A percentile compares a stretch with the other conserved stretches of the same genome.
Conservation (phyloP, 2,888 invertebrate species). For the Heterodera filipjevi region DNA sequence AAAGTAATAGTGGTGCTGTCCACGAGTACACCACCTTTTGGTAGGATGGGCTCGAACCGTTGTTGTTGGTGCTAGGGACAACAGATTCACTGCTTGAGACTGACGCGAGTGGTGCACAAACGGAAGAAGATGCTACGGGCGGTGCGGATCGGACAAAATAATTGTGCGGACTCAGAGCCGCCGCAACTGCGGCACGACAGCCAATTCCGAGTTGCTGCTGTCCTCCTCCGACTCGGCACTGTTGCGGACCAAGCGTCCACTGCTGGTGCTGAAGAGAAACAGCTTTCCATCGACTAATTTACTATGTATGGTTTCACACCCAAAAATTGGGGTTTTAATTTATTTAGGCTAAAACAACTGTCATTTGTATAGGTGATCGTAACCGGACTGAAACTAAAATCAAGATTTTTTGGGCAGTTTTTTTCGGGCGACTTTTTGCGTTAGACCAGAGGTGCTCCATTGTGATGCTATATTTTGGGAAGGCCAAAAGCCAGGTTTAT, state of each 20-base stretch:
- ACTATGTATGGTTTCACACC: too few relatives aligned
- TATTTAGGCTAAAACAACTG: not conserved
- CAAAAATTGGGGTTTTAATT: not conserved
- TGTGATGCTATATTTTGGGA: too few relatives aligned
- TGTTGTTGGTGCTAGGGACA: slow-evolving; percentile 2
- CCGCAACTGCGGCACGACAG: slow-evolving; percentile 21
- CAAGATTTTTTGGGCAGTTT: too few relatives aligned
- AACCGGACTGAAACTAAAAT: too few relatives aligned
- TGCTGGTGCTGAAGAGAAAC: slow-evolving; percentile 17
- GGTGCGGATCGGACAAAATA: slow-evolving; percentile 7
- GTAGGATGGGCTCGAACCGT: slow-evolving; percentile 18
- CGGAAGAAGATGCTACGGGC: not conserved
- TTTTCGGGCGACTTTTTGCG: too few relatives aligned
- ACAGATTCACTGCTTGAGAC: slow-evolving; percentile 21
- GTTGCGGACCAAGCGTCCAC: not conserved
- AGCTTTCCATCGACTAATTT: too few relatives aligned
- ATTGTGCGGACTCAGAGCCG: slow-evolving; percentile 27
- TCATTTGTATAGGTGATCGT: not conserved
- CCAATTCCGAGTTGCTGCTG: slow-evolving; percentile 12
- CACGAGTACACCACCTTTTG: slow-evolving; percentile 9
- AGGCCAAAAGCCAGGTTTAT: not conserved
- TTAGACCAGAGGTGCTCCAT: too few relatives aligned
- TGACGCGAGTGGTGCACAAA: not conserved
- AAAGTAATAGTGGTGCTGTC: too few relatives aligned
- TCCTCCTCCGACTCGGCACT: slow-evolving; percentile 20